These are phyloP conservation scores for Drosophila mulleri DNA, from an alignment of 2,888 invertebrate species.

Conservation along the genomic window DNA sequence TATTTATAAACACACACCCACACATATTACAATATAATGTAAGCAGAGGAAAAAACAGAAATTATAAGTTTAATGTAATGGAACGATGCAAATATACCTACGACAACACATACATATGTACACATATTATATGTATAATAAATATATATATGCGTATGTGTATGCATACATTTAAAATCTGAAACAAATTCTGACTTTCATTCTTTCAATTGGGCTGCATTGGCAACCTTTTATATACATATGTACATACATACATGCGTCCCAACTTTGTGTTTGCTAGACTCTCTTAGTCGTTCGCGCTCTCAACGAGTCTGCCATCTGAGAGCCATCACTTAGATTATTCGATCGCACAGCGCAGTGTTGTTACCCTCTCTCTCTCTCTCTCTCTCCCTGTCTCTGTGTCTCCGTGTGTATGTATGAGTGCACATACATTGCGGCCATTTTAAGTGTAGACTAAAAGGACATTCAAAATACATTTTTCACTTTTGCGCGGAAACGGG, in stretches of 20 bases:
- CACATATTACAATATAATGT: slow-evolving; percentile 69
- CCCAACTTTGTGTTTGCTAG: background rate
- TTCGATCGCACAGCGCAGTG: background rate
- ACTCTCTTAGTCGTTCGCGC: background rate
- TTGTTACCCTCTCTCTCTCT: background rate
- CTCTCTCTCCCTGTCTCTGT: background rate
- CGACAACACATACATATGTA: slow-evolving; percentile 28
- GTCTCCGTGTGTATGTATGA: background rate
- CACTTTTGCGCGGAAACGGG: background rate
- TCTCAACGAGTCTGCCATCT: background rate
- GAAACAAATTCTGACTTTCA: slow-evolving; percentile 22
- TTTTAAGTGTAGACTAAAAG: background rate
- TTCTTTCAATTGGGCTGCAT: background rate
- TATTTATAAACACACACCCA: slow-evolving; percentile 21
- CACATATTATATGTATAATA: slow-evolving; percentile 14
- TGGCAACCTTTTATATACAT: background rate
- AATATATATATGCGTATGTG: slow-evolving; percentile 20
- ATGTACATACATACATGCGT: background rate
- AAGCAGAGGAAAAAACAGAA: slow-evolving; percentile 50
- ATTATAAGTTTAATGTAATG: slow-evolving; percentile 51
- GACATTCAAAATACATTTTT: background rate
- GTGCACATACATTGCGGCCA: background rate
- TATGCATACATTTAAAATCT: slow-evolving; percentile 47
- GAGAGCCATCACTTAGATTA: too few relatives aligned
- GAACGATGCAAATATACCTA: slow-evolving; percentile 64